Conservation (phyloP, 2,888 invertebrate genomes). For the Ditylenchus weischeri region DNA sequence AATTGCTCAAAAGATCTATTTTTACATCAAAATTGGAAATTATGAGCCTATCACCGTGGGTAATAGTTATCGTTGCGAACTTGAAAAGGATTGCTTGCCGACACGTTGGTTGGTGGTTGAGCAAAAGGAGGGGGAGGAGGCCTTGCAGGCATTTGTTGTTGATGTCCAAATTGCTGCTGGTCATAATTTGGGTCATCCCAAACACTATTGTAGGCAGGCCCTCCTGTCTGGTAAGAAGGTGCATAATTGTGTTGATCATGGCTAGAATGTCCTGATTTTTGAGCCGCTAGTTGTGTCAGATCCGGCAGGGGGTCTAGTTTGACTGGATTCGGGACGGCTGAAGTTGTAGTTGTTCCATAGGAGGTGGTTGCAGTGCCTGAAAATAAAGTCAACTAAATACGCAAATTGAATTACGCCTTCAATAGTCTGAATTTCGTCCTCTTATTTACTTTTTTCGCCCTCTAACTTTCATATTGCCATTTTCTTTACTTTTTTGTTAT, state of each 20-base stretch:
- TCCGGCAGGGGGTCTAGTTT: slow-evolving; percentile 18
- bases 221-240: slow-evolving; percentile 5
- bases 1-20: too few relatives aligned
- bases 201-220: not conserved
- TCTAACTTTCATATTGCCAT: too few relatives aligned
- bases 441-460: too few relatives aligned
- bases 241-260: too few relatives aligned
- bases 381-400: too few relatives aligned
- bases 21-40: too few relatives aligned
- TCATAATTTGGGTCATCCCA: slow-evolving; percentile 16
- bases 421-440: too few relatives aligned
- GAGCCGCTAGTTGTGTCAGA: slow-evolving; percentile 1
- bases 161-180: slow-evolving; percentile 10
- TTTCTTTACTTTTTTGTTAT: too few relatives aligned
- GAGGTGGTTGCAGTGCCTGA: not conserved
- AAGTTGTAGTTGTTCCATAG: not conserved
- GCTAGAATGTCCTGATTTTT: too few relatives aligned
- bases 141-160: slow-evolving; percentile 6
- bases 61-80: slow-evolving; percentile 22
- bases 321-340: slow-evolving; percentile 2
- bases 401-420: too few relatives aligned
- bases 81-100: too few relatives aligned
- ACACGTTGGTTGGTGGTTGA: not conserved
- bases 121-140: not conserved
- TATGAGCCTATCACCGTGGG: not conserved